A percentile compares a stretch with the other conserved stretches of the same genome.
These are phyloP conservation scores for Pilophorus perplexus DNA, from an alignment of 2,888 invertebrate genomes.

Conservation along the genomic window DNA sequence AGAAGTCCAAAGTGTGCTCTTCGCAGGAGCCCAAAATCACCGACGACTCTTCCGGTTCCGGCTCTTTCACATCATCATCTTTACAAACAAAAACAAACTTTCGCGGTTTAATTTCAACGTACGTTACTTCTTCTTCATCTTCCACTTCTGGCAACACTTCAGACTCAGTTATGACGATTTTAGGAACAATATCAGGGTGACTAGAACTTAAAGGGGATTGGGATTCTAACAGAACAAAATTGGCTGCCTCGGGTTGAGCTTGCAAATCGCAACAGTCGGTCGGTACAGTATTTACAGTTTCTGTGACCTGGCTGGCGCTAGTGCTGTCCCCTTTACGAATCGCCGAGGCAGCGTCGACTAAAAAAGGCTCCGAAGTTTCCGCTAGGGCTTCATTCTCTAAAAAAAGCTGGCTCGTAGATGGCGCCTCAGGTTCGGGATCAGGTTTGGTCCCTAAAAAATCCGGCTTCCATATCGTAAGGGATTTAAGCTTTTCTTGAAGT, in stretches of 20 bases:
- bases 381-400: conserved; percentile 32
- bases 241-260: conserved; percentile 34
- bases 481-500: conserved; percentile 58
- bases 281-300: conserved; percentile 27
- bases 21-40: conserved; percentile 61
- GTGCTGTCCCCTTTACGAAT: conserved; percentile 41
- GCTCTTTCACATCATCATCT: conserved; percentile 20
- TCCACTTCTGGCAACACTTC: conserved; percentile 42
- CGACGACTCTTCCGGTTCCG: conserved; percentile 55
- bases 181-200: conserved; percentile 44
- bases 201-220: conserved; percentile 34
- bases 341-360: conserved; percentile 51
- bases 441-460: not conserved
- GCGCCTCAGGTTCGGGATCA: conserved; percentile 10
- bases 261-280: not conserved
- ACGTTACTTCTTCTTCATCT: conserved; percentile 35
- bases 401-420: conserved; percentile 10
- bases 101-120: conserved; percentile 39
- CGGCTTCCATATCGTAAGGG: conserved; percentile 50
- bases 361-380: conserved; percentile 45
- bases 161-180: conserved; percentile 48
- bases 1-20: conserved; percentile 58
- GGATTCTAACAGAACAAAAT: conserved; percentile 17
- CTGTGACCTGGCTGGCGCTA: not conserved
- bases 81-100: conserved; percentile 46